Base-by-base conservation (phyloP, 2,888 invertebrate genomes). In the Chrysopilus asiliformis region DNA sequence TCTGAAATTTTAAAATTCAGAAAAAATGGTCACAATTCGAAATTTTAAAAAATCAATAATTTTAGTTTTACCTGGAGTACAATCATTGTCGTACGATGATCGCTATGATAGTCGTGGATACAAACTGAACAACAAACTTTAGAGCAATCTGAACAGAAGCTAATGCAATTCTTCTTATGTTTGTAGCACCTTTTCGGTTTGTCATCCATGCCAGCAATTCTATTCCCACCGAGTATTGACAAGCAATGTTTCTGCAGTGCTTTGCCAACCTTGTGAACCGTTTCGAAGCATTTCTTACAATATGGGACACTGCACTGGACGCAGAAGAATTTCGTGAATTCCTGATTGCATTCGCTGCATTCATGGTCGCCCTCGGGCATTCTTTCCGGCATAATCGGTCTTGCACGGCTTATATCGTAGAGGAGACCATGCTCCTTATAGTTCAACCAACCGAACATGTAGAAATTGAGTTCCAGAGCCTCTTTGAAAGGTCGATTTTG, bases 391-490 rank as follows among this genome's bases (percentile, higher is more conserved):
- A n/a, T 16, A 29, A 13, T 13, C 3, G 14, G 9, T 29, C 29
- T 14, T 5, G 26, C 14, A 9, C 10, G 25, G 8, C 17, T 26
- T 4, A 43, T 8, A 28, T 43, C 43, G 13, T 20, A 27, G 4
- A 16, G 4, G 4, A 44, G 8, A 9, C 19, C 6, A 15, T 32
- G 22, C 14, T 42, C 37, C 9, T 17, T 24, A 29, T 42, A 44
- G 10, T 7, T 43, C 34, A 8, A 41, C 19, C 32, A 41, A 4
- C 64, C 63, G 16, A 53, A 14, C 1, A 53, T 27, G 38, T 65
- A 65, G 34, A 58, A 52, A 45, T 68, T 65, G 2, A 63, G 46
- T 2, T 60, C 54, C 32, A 62, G 58, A 2, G 48, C 37, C 34
- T 51, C 49, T 17, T 53, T 50, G 3, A 56, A 34, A 14, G 48